Conservation (phyloP, 2,888 invertebrate genomes). For the Nomada fucata region DNA sequence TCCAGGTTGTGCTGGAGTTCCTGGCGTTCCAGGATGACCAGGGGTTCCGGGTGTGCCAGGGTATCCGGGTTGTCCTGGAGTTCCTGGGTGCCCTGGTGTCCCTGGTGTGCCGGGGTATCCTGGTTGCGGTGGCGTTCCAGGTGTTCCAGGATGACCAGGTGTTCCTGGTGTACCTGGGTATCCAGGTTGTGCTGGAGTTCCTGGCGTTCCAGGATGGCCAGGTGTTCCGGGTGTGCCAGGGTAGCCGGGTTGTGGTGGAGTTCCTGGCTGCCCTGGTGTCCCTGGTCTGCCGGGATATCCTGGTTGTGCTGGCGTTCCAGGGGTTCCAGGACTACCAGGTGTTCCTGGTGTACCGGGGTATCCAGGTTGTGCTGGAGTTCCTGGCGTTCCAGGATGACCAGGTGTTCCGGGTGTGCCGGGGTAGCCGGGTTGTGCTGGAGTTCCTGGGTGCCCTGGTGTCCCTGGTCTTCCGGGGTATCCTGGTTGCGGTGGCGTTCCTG, state of each 20-base stretch:
- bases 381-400: slow-evolving; percentile 34
- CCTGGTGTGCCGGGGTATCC: slow-evolving; percentile 70
- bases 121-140: slow-evolving; percentile 31
- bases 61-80: slow-evolving; percentile 67
- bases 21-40: slow-evolving; percentile 60
- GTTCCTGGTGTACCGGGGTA: slow-evolving; percentile 29
- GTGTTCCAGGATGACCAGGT: slow-evolving; percentile 42
- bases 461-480: neutral
- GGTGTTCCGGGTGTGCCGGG: slow-evolving; percentile 60
- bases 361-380: slow-evolving; percentile 60
- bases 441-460: neutral
- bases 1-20: slow-evolving; percentile 20
- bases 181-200: slow-evolving; percentile 21
- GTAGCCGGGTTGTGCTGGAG: neutral
- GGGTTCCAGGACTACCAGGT: slow-evolving; percentile 66
- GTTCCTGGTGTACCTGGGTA: slow-evolving; percentile 71
- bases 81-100: slow-evolving; percentile 64
- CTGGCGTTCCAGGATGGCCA: slow-evolving; percentile 60
- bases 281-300: slow-evolving; percentile 51
- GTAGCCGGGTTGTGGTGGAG: slow-evolving; percentile 7
- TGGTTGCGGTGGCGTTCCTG: neutral
- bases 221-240: slow-evolving; percentile 55
- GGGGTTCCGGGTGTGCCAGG: slow-evolving; percentile 71
- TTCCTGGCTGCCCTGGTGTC: slow-evolving; percentile 53
- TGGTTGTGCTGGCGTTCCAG: slow-evolving; percentile 49